Evolutionary conservation across 1,140 invertebrate species (phyloP).

Genomic region (Platyscapa corneri): DNA sequence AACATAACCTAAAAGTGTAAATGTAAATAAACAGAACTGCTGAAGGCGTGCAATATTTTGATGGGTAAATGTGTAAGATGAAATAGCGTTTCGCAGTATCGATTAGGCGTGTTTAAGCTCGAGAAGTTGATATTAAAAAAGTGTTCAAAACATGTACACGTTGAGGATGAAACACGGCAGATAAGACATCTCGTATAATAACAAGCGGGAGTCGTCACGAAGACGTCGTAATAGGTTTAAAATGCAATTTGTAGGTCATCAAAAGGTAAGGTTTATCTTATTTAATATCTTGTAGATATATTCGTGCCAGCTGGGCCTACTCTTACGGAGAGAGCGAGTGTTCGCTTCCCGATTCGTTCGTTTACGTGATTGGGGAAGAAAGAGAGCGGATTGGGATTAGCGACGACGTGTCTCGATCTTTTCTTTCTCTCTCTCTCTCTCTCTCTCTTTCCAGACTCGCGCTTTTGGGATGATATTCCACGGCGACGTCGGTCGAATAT

Average conservation of each 20-base stretch:
- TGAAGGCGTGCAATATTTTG: too few relatives aligned
- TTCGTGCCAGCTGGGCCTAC: background rate
- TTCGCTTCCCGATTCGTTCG: background rate
- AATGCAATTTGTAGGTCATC: background rate
- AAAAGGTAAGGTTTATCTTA: background rate
- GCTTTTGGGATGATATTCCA: background rate
- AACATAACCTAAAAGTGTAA: background rate
- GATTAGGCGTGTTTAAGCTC: too few relatives aligned
- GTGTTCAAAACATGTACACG: too few relatives aligned
- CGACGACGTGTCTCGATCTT: background rate
- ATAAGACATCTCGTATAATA: too few relatives aligned
- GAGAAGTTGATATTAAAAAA: too few relatives aligned
- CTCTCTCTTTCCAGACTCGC: background rate
- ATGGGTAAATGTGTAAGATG: too few relatives aligned
- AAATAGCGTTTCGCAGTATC: too few relatives aligned
- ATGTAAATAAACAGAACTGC: background rate
- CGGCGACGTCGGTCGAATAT: background rate
- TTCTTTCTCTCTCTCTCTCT: background rate
- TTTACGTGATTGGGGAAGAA: background rate
- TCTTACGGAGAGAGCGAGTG: background rate
- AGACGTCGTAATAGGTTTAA: background rate
- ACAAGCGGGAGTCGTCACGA: background rate
- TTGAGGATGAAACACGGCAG: too few relatives aligned
- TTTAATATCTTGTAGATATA: background rate
- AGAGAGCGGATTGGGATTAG: background rate